Evolutionary conservation across 1,140 invertebrate species (phyloP), one percentile per base, ranked within the genome.

Genomic region (Agrypnia vestita): DNA sequence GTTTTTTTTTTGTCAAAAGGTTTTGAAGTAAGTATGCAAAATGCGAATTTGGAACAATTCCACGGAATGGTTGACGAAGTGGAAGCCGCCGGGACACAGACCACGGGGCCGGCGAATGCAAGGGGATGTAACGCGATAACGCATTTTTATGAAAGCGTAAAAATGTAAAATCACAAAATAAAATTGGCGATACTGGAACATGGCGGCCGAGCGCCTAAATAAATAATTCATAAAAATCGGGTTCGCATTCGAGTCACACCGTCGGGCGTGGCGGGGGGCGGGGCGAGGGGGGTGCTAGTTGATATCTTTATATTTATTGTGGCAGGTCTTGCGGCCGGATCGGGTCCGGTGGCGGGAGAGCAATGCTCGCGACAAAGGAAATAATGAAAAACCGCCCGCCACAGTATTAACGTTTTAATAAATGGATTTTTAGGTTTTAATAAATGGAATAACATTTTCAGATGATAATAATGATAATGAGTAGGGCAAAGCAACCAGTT

Each of bases 151-250:
- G 80, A 47, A 55, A 21, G 71, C 73, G 59, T 78, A 81, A 75
- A 81, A 81, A 81, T 78, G 76, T 81, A 81, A 81, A 78, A 76
- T 81, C 59, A 75, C 76, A 49, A 82, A 77, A 82, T 76, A 79
- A 79, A 79, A 79, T 56, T 75, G 76, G 56, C 74, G 72, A 82
- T 75, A 81, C 78, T 75, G 76, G 76, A 56, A 55, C 51, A 51
- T 35, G 21, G 79, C 67, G 53, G 79, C 21, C 62, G 74, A 4
- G 72, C 19, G 72, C 61, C 35, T 47, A 69, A 76, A 82, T 82
- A 82, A 82, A 82, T 82, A 82, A 82, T 82, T 78, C 80, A 82
- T 79, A 79, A 73, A 79, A 78, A 78, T 75, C 67, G 46, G 78
- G 19, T 75, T 80, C 43, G 44, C 62, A 75, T 75, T 80, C 72